Base-by-base conservation (phyloP, 1,140 invertebrate genomes). In the Rhopalosiphum maidis region DNA sequence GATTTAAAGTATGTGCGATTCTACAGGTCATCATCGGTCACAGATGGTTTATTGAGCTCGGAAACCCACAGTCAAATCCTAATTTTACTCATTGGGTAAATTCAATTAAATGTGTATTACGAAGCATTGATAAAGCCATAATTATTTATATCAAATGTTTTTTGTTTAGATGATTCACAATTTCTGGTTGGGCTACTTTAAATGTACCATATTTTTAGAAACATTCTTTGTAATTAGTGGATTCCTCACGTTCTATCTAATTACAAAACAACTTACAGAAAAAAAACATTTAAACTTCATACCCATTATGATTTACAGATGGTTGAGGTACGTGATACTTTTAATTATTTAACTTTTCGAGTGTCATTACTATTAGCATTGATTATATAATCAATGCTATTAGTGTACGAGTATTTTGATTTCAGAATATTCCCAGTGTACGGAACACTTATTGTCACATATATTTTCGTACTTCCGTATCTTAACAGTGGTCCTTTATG, bases 371-470 rank as follows among this genome's bases (percentile, higher is more conserved):
- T 41, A 41, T 2, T 41, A 41, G 41, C n/a, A n/a, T n/a, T n/a
- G n/a, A n/a, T n/a, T n/a, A n/a, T n/a, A n/a, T n/a, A n/a, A n/a
- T n/a, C n/a, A n/a, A n/a, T n/a, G n/a, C n/a, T n/a, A n/a, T 2
- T 41, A 41, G 41, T 41, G 41, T 41, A 41, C 41, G 11, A 43
- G 25, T 35, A n/a, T 89, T 89, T 37, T 89, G 0, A 21, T 95
- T 93, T 18, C 85, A 97, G 97, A 94, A 96, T 97, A 91, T 97
- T 97, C 37, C 97, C 97, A 51, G 96, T 96, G 7, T 97, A 97
- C 94, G 94, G 96, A 93, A 95, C 97, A 3, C 95, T 97, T 5
- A 96, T 97, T 94, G 96, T 96, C 43, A 96, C 97, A 94, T 97
- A 97, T 95, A 96, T 96, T 94, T 97, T 97, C 30, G 96, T 97